A percentile compares a stretch with the other conserved stretches of the same genome.
These are phyloP conservation scores for Galeruca laticollis DNA, from an alignment of 2,888 invertebrate species.

Conservation along the genomic window DNA sequence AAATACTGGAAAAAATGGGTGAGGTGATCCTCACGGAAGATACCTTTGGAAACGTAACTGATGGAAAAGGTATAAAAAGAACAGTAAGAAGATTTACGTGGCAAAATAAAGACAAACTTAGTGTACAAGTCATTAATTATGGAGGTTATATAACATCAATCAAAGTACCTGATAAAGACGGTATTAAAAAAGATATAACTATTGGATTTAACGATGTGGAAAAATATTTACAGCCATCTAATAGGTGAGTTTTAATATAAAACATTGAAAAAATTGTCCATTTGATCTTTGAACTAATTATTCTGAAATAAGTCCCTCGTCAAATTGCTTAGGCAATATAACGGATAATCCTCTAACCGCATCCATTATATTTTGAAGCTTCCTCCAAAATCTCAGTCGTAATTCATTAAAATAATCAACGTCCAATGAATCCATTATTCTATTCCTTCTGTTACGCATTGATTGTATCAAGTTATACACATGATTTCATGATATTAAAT, in stretches of 20 bases:
- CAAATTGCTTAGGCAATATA: too few relatives aligned
- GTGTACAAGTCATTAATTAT: constrained; percentile 76
- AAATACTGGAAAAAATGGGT: constrained; percentile 1
- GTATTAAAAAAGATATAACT: constrained; percentile 79
- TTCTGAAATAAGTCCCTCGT: too few relatives aligned
- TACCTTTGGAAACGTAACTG: constrained; percentile 57
- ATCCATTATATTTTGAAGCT: too few relatives aligned
- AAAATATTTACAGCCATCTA: constrained; percentile 69
- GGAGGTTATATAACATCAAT: constrained; percentile 87
- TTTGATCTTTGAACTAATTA: too few relatives aligned
- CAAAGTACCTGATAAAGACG: constrained; percentile 79
- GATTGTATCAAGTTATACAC: too few relatives aligned
- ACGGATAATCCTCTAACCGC: too few relatives aligned
- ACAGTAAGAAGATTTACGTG: constrained; percentile 75
- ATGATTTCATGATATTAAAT: too few relatives aligned
- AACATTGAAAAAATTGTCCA: too few relatives aligned
- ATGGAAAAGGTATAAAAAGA: constrained; percentile 61
- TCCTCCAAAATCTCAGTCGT: too few relatives aligned
- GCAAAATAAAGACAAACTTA: constrained; percentile 74
- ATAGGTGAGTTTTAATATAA: constrained; percentile 18
- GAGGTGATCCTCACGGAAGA: constrained; percentile 49
- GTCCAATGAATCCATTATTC: too few relatives aligned
- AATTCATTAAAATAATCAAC: too few relatives aligned
- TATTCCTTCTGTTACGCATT: too few relatives aligned
- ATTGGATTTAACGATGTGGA: constrained; percentile 85